Evolutionary conservation across 2,888 invertebrate genomes (phyloP), one percentile per base, ranked within the genome.

Genomic region (Eupeodes latifasciatus): DNA sequence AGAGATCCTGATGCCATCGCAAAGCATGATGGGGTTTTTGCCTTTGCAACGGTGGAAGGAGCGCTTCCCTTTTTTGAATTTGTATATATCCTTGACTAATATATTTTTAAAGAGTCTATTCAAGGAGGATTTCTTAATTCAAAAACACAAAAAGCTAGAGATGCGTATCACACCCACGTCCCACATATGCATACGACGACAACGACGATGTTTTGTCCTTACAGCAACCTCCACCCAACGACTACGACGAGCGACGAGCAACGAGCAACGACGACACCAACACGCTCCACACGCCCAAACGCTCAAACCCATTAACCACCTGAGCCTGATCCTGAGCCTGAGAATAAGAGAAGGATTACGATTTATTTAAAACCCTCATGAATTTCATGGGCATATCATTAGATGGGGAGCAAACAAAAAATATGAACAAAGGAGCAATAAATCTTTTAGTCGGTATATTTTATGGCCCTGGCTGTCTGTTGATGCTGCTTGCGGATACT

Each of bases 41-140:
- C 67, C 57, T 69, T 81, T 81, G 81, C 64, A 81, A 62, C n/a
- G 51, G 2, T 27, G 40, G 40, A 44, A 10, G 57, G 11, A 1
- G 36, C 4, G 59, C 69, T 57, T 34, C 62, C 59, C 51, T 55
- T 59, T 57, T 74, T 81, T 88, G 81, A 81, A 81, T 88, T 12
- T 59, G 14, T 36, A 16, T 51, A 81, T 85, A 81, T 85, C 85
- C 81, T 85, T 81, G 74, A 81, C 85, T 88, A 85, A 88, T 88
- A 81, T 85, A 85, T 88, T 85, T 88, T 85, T 88, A 88, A 88
- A 81, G 78, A 88, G 74, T 87, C 86, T 86, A 72, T 79, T 84
- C 77, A 47, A 87, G 34, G n/a, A 61, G 83, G 75, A 72, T 87
- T 72, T 72, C 72, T 47, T 72, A 34, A 59, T 59, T 47, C 59